Conservation (phyloP, 2,113 vertebrate genomes). For the Macquaria ambigua region DNA sequence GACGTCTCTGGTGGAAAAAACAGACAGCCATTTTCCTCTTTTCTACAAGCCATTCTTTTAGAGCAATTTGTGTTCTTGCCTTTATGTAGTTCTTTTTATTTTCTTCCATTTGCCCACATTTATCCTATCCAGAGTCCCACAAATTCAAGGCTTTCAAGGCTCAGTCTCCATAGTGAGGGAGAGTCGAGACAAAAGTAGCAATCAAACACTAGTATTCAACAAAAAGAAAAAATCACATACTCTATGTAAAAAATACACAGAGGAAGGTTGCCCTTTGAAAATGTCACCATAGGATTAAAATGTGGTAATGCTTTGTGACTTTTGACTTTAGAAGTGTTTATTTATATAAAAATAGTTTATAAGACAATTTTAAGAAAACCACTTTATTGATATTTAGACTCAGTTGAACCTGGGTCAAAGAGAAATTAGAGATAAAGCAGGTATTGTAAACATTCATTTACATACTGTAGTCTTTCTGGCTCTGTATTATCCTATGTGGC, state of each 20-base stretch:
- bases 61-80: constrained; percentile 35
- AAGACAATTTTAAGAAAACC: background rate
- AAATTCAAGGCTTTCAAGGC: constrained; percentile 44
- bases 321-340: constrained; percentile 15
- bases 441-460: background rate
- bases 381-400: background rate
- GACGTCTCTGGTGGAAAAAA: background rate
- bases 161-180: constrained; percentile 12
- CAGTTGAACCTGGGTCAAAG: background rate
- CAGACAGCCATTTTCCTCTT: constrained; percentile 11
- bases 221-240: constrained; percentile 28
- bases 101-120: constrained; percentile 16
- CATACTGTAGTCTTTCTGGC: background rate
- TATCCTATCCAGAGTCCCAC: constrained; percentile 13
- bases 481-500: background rate
- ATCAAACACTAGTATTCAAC: constrained; percentile 15
- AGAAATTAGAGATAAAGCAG: background rate
- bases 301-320: background rate
- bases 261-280: constrained; percentile 18
- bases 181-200: constrained; percentile 4
- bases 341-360: background rate
- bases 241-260: background rate
- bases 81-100: constrained; percentile 27
- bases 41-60: constrained; percentile 19
- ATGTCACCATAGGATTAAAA: constrained; percentile 3